Evolutionary conservation across 1,140 invertebrate species (phyloP).

Genomic region (Zaprionus vittiger): DNA sequence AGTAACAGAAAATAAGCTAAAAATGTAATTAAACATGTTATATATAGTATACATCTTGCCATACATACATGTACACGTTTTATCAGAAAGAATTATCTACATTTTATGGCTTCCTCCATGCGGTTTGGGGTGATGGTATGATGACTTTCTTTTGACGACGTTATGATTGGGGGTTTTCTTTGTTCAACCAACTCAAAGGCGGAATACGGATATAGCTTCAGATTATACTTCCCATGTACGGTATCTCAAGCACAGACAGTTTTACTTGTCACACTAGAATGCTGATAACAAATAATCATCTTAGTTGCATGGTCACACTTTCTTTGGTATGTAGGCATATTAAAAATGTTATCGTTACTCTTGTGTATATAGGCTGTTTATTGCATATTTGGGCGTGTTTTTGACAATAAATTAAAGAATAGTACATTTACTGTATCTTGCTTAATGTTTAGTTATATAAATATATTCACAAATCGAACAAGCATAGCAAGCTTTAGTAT

Average conservation of each 20-base stretch:
- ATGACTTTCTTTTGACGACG: not conserved
- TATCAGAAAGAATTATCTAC: not conserved
- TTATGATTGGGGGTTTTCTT: not conserved
- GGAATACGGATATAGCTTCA: not conserved
- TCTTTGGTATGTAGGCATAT: not conserved
- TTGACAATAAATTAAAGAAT: constrained; percentile 46
- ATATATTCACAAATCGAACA: constrained; percentile 77
- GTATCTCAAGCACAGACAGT: not conserved
- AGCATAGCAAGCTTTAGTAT: constrained; percentile 54
- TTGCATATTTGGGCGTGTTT: constrained; percentile 36
- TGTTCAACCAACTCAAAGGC: not conserved
- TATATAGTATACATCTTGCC: not conserved
- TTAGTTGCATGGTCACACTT: not conserved
- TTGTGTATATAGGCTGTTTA: constrained; percentile 40
- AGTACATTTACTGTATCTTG: constrained; percentile 36
- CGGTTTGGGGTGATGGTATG: not conserved
- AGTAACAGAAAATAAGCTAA: not conserved
- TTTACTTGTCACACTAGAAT: constrained; percentile 47
- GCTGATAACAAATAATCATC: constrained; percentile 39
- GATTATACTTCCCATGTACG: not conserved
- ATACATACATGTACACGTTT: not conserved
- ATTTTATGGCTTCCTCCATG: not conserved
- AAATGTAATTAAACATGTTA: not conserved
- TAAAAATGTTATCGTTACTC: not conserved
- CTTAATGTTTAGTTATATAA: constrained; percentile 36